A percentile compares a stretch with the other conserved stretches of the same genome.
Conservation (phyloP, 1,140 invertebrate species). For the Armadillidium nasatum region DNA sequence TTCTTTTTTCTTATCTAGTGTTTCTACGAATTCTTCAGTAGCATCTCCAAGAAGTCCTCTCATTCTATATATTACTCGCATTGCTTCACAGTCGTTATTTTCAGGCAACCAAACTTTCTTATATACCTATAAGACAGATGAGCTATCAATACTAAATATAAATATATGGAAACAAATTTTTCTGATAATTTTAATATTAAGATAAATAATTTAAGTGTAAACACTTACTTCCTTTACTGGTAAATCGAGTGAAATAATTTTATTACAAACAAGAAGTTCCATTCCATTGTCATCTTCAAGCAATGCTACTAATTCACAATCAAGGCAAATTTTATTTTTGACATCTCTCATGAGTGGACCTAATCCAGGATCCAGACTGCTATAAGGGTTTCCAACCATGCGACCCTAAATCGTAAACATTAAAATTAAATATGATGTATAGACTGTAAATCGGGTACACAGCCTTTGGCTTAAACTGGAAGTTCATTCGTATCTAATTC, state of each 20-base stretch:
- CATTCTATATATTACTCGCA: conserved; percentile 99
- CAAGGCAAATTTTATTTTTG: conserved; percentile 96
- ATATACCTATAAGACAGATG: conserved; percentile 51
- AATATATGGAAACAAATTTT: not conserved
- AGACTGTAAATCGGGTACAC: not conserved
- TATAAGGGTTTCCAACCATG: conserved; percentile 97
- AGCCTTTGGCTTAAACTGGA: not conserved
- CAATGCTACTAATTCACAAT: conserved; percentile 93
- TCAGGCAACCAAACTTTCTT: conserved; percentile 69
- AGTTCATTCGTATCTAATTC: not conserved
- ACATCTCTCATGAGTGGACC: conserved; percentile 96
- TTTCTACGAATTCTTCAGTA: conserved; percentile 97
- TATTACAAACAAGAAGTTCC: conserved; percentile 97
- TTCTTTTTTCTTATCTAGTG: conserved; percentile 78
- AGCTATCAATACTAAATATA: not conserved
- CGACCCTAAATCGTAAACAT: conserved; percentile 61
- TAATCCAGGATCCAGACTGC: conserved; percentile 83
- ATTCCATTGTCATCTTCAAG: conserved; percentile 97
- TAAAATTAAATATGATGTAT: not conserved
- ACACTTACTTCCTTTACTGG: conserved; percentile 79
- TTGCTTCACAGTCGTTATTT: conserved; percentile 80
- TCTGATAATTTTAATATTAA: not conserved
- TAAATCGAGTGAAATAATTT: conserved; percentile 94
- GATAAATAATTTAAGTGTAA: not conserved
- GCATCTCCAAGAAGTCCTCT: conserved; percentile 92